Percentiles rank a stretch among this genome's conserved stretches.
phyloP scores from a whole-genome alignment of 1,140 invertebrate species.

The Ridgeia piscesae region DNA sequence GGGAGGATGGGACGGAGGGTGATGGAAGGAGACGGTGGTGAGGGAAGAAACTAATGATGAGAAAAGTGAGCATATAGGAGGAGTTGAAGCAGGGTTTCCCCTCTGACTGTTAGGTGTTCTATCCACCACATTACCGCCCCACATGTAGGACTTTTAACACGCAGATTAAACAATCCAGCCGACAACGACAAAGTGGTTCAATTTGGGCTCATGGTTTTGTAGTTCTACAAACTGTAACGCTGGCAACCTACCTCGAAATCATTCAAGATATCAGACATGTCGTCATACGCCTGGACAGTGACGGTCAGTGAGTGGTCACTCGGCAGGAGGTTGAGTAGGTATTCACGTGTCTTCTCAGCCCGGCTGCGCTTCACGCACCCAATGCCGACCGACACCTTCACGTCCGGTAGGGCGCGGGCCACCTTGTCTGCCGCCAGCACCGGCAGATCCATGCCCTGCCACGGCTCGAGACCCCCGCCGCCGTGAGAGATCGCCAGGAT shows the following conservation, averaged over 20 bases:
- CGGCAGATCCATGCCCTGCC: background rate
- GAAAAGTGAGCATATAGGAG: too few relatives aligned
- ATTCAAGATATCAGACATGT: background rate
- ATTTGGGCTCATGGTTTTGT: background rate
- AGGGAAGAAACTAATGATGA: background rate
- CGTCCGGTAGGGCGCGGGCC: constrained; percentile 10
- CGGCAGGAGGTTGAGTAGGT: background rate
- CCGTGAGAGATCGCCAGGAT: constrained; percentile 12
- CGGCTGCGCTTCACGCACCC: background rate
- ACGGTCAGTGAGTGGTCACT: constrained; percentile 8
- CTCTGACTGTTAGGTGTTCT: too few relatives aligned
- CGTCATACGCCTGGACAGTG: background rate
- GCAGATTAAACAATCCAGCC: too few relatives aligned
- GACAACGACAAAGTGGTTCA: background rate
- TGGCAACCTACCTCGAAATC: background rate
- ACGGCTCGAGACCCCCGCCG: background rate
- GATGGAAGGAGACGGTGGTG: too few relatives aligned
- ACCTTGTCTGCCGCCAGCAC: constrained; percentile 17
- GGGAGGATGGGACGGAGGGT: too few relatives aligned
- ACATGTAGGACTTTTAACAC: too few relatives aligned
- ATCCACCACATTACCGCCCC: too few relatives aligned
- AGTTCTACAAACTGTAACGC: background rate
- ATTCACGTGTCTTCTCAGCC: background rate
- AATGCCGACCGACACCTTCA: background rate
- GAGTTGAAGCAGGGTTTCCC: too few relatives aligned